Conservation (phyloP, 2,113 vertebrate genomes). For the Tricholaema leucomelas region DNA sequence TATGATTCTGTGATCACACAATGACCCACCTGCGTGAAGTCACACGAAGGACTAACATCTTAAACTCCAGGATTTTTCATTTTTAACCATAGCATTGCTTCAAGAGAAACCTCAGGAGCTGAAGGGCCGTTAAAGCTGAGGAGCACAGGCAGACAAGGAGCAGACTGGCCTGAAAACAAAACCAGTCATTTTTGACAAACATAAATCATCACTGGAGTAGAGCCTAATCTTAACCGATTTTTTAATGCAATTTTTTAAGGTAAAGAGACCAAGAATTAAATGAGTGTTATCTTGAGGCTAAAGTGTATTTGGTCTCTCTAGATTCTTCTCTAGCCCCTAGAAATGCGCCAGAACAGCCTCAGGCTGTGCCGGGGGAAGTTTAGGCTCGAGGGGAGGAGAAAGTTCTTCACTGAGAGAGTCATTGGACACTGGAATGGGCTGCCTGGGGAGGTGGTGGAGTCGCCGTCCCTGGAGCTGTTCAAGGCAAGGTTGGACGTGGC, state of each 20-base stretch:
- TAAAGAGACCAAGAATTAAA: neutral
- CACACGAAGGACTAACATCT: neutral
- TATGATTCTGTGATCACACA: neutral
- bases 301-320: neutral
- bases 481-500: no score
- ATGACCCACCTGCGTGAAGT: neutral
- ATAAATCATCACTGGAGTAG: neutral
- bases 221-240: neutral
- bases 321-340: neutral
- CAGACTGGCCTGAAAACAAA: neutral
- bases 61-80: neutral
- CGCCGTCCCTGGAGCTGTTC: no score
- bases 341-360: no score
- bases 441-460: no score
- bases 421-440: no score
- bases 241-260: neutral
- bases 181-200: neutral
- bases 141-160: neutral
- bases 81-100: fast-evolving
- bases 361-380: no score
- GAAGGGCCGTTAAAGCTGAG: neutral
- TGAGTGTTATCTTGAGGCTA: neutral
- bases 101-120: neutral
- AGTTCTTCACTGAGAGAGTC: no score
- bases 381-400: no score